A percentile compares a stretch with the other conserved stretches of the same genome.
phyloP scores from a whole-genome alignment of 2,888 invertebrate species.

The Cynaeus angustus region DNA sequence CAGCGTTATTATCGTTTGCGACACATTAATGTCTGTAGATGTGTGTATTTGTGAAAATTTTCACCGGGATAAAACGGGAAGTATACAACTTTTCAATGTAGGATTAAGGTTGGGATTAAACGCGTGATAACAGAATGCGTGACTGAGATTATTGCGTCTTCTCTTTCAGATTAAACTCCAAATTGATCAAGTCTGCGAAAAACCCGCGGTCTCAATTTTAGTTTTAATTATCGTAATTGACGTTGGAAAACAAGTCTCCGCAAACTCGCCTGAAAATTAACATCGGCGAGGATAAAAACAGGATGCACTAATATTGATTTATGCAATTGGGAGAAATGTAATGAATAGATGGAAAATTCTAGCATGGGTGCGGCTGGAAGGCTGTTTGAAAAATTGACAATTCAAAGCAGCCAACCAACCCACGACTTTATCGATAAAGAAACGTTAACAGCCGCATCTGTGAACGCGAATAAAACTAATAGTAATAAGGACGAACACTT shows the following conservation, averaged over 20 bases:
- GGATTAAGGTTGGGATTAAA: constrained; percentile 38
- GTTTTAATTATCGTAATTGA: constrained; percentile 41
- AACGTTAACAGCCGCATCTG: constrained; percentile 42
- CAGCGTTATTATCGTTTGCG: constrained; percentile 41
- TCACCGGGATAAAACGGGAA: constrained; percentile 29
- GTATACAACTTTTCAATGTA: constrained; percentile 47
- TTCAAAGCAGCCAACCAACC: constrained; percentile 23
- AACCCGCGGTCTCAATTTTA: constrained; percentile 2
- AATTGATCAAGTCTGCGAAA: constrained; percentile 12
- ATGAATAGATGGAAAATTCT: constrained; percentile 33
- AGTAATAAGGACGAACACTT: constrained; percentile 53
- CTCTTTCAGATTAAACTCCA: constrained; percentile 25
- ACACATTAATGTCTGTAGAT: constrained; percentile 41
- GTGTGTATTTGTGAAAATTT: constrained; percentile 43
- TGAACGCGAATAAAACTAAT: constrained; percentile 51
- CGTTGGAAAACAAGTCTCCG: constrained; percentile 6
- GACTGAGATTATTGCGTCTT: constrained; percentile 42
- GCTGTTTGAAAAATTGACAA: neutral
- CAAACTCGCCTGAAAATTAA: constrained; percentile 18
- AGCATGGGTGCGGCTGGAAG: constrained; percentile 14
- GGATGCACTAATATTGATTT: constrained; percentile 50
- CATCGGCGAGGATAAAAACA: constrained; percentile 26
- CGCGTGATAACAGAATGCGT: constrained; percentile 41
- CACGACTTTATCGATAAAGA: constrained; percentile 28
- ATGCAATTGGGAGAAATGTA: constrained; percentile 47